A percentile compares a stretch with the other conserved stretches of the same genome.
Conservation (phyloP, 2,888 invertebrate species). For the Ormyrus thymus region DNA sequence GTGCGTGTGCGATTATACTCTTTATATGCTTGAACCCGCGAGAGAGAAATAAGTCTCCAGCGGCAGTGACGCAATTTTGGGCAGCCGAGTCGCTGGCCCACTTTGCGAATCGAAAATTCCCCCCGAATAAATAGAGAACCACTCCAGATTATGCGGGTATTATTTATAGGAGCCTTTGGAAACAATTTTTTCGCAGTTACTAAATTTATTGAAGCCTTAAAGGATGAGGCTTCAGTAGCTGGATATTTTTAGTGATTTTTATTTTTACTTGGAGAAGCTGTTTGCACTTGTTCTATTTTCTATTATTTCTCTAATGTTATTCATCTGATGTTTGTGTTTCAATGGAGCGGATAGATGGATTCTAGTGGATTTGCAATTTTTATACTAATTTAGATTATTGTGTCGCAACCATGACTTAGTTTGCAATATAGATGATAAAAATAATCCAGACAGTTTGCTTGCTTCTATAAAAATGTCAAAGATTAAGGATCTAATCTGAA, state of each 20-base stretch:
- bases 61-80: slow-evolving; percentile 29
- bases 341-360: background rate
- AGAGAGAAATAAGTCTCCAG: background rate
- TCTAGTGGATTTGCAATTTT: slow-evolving; percentile 17
- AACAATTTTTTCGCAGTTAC: too few species aligned
- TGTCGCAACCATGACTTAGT: slow-evolving; percentile 14
- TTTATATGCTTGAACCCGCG: background rate
- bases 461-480: background rate
- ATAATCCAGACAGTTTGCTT: background rate
- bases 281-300: background rate
- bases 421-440: slow-evolving; percentile 1
- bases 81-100: slow-evolving; percentile 23
- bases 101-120: background rate
- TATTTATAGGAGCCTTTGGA: too few species aligned
- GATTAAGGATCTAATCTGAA: slow-evolving; percentile 22
- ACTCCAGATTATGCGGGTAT: too few species aligned
- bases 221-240: too few species aligned
- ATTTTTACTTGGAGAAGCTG: background rate
- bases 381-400: slow-evolving; percentile 12
- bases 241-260: too few species aligned
- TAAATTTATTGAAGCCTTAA: too few species aligned
- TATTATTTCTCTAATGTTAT: background rate
- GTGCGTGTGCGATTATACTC: slow-evolving; percentile 1
- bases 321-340: background rate
- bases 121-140: too few species aligned